Percentiles rank a stretch among this genome's conserved stretches.
Evolutionary conservation across 2,888 invertebrate species (phyloP).

Genomic region (Brachylomia viminalis): DNA sequence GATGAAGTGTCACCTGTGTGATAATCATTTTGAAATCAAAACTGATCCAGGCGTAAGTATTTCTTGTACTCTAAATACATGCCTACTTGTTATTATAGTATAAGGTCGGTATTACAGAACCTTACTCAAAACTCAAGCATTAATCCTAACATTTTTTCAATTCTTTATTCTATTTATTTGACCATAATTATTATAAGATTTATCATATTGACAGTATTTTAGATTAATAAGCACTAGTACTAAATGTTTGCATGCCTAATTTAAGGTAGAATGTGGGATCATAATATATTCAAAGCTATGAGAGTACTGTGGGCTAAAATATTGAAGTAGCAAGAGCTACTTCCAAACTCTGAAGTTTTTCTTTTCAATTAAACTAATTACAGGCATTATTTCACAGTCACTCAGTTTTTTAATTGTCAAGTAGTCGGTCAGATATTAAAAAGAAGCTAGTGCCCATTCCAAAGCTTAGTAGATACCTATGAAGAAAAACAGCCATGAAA

Average conservation of each 20-base stretch:
- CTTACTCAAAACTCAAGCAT: neutral
- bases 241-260: too few species aligned
- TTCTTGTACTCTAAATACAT: neutral
- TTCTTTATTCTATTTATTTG: too few species aligned
- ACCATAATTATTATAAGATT: too few species aligned
- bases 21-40: constrained; percentile 99
- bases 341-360: too few species aligned
- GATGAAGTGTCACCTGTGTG: constrained; percentile 99
- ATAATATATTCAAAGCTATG: neutral
- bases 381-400: neutral
- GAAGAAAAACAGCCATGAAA: neutral
- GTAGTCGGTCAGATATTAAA: too few species aligned
- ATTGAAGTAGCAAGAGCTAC: neutral
- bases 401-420: neutral
- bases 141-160: too few species aligned
- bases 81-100: neutral
- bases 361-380: neutral
- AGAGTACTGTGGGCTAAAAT: neutral
- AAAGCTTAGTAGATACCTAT: neutral
- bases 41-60: constrained; percentile 98
- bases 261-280: too few species aligned
- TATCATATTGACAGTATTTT: too few species aligned
- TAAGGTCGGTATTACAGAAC: neutral
- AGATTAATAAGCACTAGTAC: too few species aligned
- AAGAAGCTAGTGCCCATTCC: neutral